Conservation (phyloP, 1,140 invertebrate genomes). For the Whitmania pigra region DNA sequence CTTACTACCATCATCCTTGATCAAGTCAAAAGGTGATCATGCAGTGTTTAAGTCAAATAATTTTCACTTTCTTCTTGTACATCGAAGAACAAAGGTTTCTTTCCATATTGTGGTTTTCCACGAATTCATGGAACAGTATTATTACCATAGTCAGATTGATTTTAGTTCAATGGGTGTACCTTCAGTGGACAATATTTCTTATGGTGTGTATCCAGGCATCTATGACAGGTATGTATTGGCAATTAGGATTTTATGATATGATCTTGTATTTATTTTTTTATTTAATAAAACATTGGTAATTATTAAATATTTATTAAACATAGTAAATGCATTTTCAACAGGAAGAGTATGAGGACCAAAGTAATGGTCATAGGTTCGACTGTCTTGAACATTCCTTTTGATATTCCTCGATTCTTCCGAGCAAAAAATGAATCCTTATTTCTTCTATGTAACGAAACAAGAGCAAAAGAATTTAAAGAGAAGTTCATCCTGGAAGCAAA, state of each 20-base stretch:
- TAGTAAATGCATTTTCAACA: background rate
- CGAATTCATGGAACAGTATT: background rate
- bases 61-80: background rate
- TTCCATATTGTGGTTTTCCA: constrained; percentile 7
- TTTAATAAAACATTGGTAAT: too few species aligned
- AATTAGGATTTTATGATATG: too few species aligned
- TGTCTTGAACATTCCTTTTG: background rate
- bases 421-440: background rate
- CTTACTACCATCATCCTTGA: too few species aligned
- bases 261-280: too few species aligned
- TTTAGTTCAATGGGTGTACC: background rate
- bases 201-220: too few species aligned
- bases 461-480: background rate
- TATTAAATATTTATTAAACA: background rate
- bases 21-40: too few species aligned
- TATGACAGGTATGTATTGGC: too few species aligned
- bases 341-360: background rate
- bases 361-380: background rate
- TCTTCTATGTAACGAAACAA: background rate
- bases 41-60: background rate
- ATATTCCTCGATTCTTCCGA: constrained; percentile 1
- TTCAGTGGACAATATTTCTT: too few species aligned
- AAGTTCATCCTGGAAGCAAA: background rate
- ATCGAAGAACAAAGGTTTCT: background rate
- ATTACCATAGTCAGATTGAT: background rate